Evolutionary conservation across 2,888 invertebrate genomes (phyloP).

Genomic region (Drosophila neonasuta): DNA sequence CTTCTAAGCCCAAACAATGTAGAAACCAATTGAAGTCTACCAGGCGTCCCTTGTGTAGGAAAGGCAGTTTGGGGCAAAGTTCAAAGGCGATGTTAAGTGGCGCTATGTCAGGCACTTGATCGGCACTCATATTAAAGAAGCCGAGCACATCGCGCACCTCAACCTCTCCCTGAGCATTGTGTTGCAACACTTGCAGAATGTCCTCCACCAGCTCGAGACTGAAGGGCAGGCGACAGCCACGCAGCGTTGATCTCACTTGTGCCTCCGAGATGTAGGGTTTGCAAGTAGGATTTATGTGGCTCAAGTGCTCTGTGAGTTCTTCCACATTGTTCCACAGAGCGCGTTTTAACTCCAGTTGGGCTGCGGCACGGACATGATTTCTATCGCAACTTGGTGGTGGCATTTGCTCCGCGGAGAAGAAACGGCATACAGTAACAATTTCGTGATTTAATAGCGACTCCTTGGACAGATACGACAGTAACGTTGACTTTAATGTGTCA

Average conservation of each 20-base stretch:
- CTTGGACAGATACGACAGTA: slow-evolving; percentile 83
- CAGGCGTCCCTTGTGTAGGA: slow-evolving; percentile 79
- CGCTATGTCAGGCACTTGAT: slow-evolving; percentile 78
- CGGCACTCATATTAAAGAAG: slow-evolving; percentile 87
- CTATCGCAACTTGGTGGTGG: slow-evolving; percentile 81
- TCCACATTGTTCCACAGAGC: slow-evolving; percentile 88
- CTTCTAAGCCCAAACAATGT: slow-evolving; percentile 78
- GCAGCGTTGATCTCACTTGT: slow-evolving; percentile 86
- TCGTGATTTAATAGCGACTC: slow-evolving; percentile 88
- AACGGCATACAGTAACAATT: slow-evolving; percentile 88
- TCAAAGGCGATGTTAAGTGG: slow-evolving; percentile 81
- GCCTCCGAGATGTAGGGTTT: slow-evolving; percentile 84
- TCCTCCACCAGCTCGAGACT: slow-evolving; percentile 87
- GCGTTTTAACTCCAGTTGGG: slow-evolving; percentile 88
- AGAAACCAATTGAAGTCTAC: slow-evolving; percentile 81
- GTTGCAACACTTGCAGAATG: slow-evolving; percentile 85
- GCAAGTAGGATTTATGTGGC: slow-evolving; percentile 84
- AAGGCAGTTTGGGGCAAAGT: slow-evolving; percentile 80
- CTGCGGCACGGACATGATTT: slow-evolving; percentile 85
- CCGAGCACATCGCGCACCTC: slow-evolving; percentile 87
- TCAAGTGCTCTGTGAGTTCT: slow-evolving; percentile 85
- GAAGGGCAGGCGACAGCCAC: slow-evolving; percentile 88
- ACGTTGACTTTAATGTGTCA: slow-evolving; percentile 83
- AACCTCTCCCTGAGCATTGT: slow-evolving; percentile 86
- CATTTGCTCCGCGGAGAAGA: slow-evolving; percentile 86